Evolutionary conservation across 2,888 invertebrate species (phyloP), one percentile per base, ranked within the genome.

Genomic region (Heteromurus nitidus): DNA sequence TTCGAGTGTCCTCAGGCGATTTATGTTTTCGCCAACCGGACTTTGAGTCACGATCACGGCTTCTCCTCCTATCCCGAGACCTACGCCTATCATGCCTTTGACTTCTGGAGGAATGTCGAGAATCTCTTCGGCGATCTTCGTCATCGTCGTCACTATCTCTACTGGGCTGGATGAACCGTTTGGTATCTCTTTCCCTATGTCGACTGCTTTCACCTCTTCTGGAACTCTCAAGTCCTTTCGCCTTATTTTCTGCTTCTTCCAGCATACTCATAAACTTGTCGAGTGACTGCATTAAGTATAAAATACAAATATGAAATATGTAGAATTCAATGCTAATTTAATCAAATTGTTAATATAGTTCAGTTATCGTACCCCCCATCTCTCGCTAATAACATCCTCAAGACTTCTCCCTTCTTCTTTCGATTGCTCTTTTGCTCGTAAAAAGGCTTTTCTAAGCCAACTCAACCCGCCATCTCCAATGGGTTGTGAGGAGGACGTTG

Each of bases 381-480:
- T 89, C 87, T 91, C 91, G 20, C 90, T 90, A 31, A 91, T 92
- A 36, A 93, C 89, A 75, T 92, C 91, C 85, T 92, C 92, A 53
- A 92, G 82, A 64, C 89, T 88, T 80, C 89, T 89, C 3, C 91
- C 90, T 86, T 91, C 91, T 64, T 91, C 91, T 67, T 88, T 85
- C 0, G 92, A 92, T 86, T 91, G 91, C 85, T 92, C 91, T 85
- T 90, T 88, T 64, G 91, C 91, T 83, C 92, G 88, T 75, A 89
- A 88, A 77, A 91, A 90, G 55, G 92, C 91, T 87, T 90, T 91
- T 62, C 89, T 89, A 74, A 92, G 88, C 92, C 92, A 92, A 42
- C 86, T 88, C 87, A 87, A 88, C 18, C 91, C 91, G 75, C 91
- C 90, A 87, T 90, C 91, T n/a, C 91, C 91, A 80, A 92, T 91